Evolutionary conservation across 2,888 invertebrate genomes (phyloP).

Genomic region (Patella ulyssiponensis): DNA sequence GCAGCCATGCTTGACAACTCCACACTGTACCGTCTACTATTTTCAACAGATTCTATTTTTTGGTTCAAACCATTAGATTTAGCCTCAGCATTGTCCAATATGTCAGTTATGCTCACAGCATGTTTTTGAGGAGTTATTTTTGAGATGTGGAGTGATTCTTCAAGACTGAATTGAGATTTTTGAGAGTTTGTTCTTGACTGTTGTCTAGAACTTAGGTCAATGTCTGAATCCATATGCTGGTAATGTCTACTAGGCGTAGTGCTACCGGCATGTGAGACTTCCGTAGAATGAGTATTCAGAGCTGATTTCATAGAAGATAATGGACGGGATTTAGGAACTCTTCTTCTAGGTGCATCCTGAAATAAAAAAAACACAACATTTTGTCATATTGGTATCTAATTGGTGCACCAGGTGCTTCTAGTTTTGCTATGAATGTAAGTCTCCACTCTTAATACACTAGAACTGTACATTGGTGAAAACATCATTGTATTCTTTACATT

Average conservation of each 20-base stretch:
- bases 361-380: background rate
- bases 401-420: too few relatives aligned
- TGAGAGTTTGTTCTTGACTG: background rate
- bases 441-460: too few relatives aligned
- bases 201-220: background rate
- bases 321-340: background rate
- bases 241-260: background rate
- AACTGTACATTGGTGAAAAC: too few relatives aligned
- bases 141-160: background rate
- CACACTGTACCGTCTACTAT: conserved; percentile 47
- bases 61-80: conserved; percentile 10
- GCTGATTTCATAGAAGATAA: background rate
- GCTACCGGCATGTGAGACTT: background rate
- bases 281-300: background rate
- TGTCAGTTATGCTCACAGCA: background rate
- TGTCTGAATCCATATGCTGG: conserved; percentile 1
- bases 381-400: too few relatives aligned
- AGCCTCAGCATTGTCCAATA: background rate
- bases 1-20: conserved; percentile 51
- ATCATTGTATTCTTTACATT: too few relatives aligned
- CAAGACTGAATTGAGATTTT: background rate
- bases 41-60: conserved; percentile 33
- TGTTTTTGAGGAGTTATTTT: conserved; percentile 3
- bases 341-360: background rate
- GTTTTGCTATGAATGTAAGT: too few relatives aligned